Base-by-base conservation (phyloP, 2,888 invertebrate genomes). In the Drosophila longiperda region DNA sequence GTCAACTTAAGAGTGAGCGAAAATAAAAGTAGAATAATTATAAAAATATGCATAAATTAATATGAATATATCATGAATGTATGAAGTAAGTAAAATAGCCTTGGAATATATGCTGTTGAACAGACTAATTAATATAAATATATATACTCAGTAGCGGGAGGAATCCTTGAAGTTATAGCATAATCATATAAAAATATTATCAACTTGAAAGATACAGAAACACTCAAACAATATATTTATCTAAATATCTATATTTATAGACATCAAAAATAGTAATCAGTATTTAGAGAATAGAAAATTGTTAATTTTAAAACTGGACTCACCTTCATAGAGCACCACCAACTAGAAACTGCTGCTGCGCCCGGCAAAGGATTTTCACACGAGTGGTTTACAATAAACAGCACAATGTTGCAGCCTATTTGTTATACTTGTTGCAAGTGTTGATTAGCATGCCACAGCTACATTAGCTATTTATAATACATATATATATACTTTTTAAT, bases 251-350 rank as follows among this genome's bases (percentile, higher is more conserved):
- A 23, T 23, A 2, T 23, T 15, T 45, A 23, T 23, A 45, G 1
- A 15, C 1, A 4, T 15, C 4, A 0, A 23, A 53, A 45, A 49
- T 49, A 49, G 17, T 49, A 17, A 26, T 49, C 17, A 20, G 15
- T n/a, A 2, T 3, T 23, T n/a, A 15, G 33, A 57, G 63, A n/a
- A 34, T 32, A 42, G 23, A 15, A 33, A 50, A 15, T 11, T 36
- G 15, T 20, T 34, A 23, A 49, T 34, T n/a, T 6, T 9, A n/a
- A 23, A 45, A 5, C 20, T 8, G 17, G n/a, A 89, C 86, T 86
- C 53, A 86, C 89, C 86, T 86, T 86, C 86, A 89, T 68, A 66
- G 78, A 78, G 70, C 66, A 71, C 66, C 84, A 75, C 69, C 87
- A 80, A 86, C 81, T 77, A 81, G 73, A 85, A 80, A 80, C 72